phyloP scores from a whole-genome alignment of 1,140 invertebrate genomes.

The Conopomorpha cramerella region DNA sequence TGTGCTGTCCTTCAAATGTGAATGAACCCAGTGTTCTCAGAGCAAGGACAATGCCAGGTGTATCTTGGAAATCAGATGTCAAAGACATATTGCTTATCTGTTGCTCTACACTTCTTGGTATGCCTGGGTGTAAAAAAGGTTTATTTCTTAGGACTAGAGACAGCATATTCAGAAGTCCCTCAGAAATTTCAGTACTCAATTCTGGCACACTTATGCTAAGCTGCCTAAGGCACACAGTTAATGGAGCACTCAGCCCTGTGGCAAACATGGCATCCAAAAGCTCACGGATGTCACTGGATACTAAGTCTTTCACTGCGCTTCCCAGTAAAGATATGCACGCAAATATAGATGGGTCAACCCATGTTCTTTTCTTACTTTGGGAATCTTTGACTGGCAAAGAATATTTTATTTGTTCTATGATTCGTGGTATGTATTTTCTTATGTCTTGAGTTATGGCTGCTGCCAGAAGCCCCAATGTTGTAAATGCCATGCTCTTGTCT shows the following conservation, averaged over 20 bases:
- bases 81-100: constrained; percentile 46
- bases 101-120: constrained; percentile 64
- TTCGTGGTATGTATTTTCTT: constrained; percentile 76
- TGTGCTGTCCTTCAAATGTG: constrained; percentile 95
- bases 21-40: constrained; percentile 93
- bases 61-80: constrained; percentile 67
- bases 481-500: constrained; percentile 84
- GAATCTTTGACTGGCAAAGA: constrained; percentile 81
- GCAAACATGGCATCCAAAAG: constrained; percentile 91
- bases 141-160: constrained; percentile 90
- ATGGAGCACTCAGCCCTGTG: constrained; percentile 85
- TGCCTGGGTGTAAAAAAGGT: constrained; percentile 78
- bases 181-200: constrained; percentile 88
- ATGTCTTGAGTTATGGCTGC: constrained; percentile 88
- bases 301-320: constrained; percentile 78
- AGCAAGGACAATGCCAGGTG: constrained; percentile 86
- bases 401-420: constrained; percentile 85
- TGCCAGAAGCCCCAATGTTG: constrained; percentile 87
- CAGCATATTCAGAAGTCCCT: constrained; percentile 86
- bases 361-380: constrained; percentile 70
- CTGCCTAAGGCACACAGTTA: constrained; percentile 90
- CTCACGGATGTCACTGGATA: constrained; percentile 79
- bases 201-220: constrained; percentile 86
- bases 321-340: constrained; percentile 93
- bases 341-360: constrained; percentile 89